phyloP scores from a whole-genome alignment of 2,797 vertebrate genomes.

The Acanthis flammea region DNA sequence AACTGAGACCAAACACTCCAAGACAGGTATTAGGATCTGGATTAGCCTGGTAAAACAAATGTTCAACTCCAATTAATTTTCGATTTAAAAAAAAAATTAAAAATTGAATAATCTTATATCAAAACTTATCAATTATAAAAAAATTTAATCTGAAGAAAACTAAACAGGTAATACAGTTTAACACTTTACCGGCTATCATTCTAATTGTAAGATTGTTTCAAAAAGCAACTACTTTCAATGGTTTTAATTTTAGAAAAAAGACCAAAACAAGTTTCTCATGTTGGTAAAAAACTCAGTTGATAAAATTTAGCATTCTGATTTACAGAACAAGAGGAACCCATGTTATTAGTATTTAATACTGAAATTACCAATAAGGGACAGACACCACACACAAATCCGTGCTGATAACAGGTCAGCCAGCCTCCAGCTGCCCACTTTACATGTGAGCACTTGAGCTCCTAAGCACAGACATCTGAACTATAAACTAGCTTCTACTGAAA shows the following conservation, averaged over 20 bases:
- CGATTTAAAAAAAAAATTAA: neutral
- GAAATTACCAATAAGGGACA: neutral
- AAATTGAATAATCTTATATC: accelerated
- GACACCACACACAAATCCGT: neutral
- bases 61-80: neutral
- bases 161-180: neutral
- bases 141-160: neutral
- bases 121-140: neutral
- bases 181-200: neutral
- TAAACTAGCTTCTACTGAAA: neutral
- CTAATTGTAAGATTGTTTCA: neutral
- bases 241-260: neutral
- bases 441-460: neutral
- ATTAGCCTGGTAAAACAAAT: conserved; percentile 82
- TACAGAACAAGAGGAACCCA: neutral
- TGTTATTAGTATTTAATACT: neutral
- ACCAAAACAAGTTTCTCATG: neutral
- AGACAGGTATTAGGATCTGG: conserved; percentile 92
- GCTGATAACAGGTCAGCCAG: neutral
- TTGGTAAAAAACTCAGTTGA: neutral
- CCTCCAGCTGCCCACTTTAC: neutral
- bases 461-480: neutral
- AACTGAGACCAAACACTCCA: conserved; percentile 92
- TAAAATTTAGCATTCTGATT: neutral
- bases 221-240: neutral